Percentiles rank a stretch among this genome's conserved stretches.
These are phyloP conservation scores for Mesitornis unicolor DNA, from an alignment of 2,113 vertebrate species.

Conservation along the genomic window DNA sequence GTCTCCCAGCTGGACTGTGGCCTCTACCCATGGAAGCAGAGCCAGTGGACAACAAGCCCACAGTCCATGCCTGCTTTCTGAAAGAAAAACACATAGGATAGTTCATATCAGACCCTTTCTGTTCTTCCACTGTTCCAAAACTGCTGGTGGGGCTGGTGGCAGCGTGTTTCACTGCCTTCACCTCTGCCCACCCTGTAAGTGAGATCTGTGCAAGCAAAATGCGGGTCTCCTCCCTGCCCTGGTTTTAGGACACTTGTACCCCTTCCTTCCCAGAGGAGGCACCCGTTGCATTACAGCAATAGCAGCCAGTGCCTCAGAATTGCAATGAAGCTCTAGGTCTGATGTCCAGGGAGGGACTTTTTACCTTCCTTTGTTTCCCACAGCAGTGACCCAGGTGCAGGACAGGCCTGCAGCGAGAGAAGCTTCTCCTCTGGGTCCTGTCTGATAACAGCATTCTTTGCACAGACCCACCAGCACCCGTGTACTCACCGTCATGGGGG, in stretches of 20 bases:
- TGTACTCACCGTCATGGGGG: fast-evolving
- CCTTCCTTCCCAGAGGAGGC: neutral
- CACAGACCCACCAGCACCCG: neutral
- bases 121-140: neutral
- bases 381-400: neutral
- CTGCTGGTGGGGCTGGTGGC: fast-evolving
- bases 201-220: neutral
- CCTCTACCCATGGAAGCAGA: conserved; percentile 64
- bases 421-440: neutral
- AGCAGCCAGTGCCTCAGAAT: neutral
- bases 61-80: neutral
- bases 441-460: neutral
- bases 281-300: neutral
- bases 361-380: neutral
- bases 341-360: neutral
- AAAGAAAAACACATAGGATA: neutral
- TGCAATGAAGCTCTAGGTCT: neutral
- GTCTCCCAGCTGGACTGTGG: neutral
- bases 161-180: neutral
- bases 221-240: neutral
- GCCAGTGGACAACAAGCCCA: fast-evolving
- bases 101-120: neutral
- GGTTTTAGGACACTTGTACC: neutral
- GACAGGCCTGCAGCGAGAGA: neutral
- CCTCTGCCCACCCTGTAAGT: neutral